These are phyloP conservation scores for Phataginus tricuspis DNA, from an alignment of 2,797 vertebrate genomes.

Conservation along the genomic window DNA sequence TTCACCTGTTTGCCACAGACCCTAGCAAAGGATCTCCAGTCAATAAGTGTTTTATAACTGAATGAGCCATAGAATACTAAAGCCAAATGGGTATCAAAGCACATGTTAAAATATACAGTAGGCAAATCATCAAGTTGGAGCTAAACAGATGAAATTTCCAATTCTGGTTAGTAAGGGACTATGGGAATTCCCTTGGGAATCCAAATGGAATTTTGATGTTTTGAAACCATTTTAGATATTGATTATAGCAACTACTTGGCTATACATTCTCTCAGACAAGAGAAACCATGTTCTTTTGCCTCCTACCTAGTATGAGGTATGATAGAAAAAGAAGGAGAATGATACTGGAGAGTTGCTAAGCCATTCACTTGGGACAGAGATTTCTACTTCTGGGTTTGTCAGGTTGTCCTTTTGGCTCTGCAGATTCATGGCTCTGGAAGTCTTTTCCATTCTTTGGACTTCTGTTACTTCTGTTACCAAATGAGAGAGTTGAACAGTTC, in stretches of 20 bases:
- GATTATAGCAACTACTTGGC: not conserved
- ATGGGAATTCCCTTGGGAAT: not conserved
- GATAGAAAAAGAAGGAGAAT: not conserved
- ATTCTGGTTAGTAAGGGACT: slow-evolving; percentile 6
- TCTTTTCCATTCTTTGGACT: not conserved
- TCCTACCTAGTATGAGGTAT: not conserved
- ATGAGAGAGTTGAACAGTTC: not conserved
- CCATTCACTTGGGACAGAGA: not conserved
- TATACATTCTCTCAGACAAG: not conserved
- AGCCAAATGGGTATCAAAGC: not conserved
- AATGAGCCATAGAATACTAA: slow-evolving; percentile 14
- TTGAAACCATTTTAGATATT: not conserved
- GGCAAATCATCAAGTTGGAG: not conserved
- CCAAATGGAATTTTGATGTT: not conserved
- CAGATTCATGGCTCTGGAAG: not conserved
- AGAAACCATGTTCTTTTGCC: not conserved
- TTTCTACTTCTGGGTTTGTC: not conserved
- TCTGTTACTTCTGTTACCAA: not conserved
- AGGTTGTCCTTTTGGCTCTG: not conserved
- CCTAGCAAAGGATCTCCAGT: not conserved
- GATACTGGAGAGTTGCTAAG: not conserved
- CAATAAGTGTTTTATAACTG: slow-evolving; percentile 10
- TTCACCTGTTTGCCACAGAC: not conserved
- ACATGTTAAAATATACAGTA: not conserved
- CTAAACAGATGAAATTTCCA: slow-evolving; percentile 28